These are phyloP conservation scores for Halcyon leucocephala DNA, from an alignment of 2,797 vertebrate species.

Conservation along the genomic window DNA sequence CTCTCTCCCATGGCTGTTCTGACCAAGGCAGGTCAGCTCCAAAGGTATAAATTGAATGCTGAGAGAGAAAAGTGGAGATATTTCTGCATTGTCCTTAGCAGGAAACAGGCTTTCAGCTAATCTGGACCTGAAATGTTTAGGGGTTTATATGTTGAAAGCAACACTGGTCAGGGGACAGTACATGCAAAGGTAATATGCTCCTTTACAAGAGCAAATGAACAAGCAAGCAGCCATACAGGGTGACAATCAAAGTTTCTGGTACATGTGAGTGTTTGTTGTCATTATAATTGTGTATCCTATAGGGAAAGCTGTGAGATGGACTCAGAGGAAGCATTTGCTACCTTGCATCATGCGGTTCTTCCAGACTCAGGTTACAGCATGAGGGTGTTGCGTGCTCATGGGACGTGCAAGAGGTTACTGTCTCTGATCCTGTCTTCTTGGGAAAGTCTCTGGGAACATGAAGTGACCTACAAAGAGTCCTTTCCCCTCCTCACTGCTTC, in stretches of 20 bases:
- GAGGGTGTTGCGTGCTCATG: rapidly evolving
- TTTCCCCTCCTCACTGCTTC: background rate
- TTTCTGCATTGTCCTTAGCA: background rate
- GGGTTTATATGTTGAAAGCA: background rate
- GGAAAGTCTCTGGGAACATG: background rate
- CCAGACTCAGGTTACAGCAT: background rate
- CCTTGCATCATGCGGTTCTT: background rate
- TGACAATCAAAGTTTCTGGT: background rate
- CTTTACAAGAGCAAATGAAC: background rate
- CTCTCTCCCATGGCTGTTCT: background rate
- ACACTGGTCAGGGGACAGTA: background rate
- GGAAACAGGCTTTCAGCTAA: background rate
- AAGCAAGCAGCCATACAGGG: background rate
- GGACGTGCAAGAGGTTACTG: background rate
- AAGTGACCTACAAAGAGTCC: background rate
- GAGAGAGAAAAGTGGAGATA: background rate
- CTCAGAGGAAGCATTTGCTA: background rate
- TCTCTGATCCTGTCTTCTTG: background rate
- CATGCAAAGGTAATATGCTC: background rate
- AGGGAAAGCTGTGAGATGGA: background rate
- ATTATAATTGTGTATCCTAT: background rate
- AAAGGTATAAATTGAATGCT: background rate
- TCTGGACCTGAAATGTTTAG: background rate
- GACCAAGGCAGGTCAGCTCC: background rate
- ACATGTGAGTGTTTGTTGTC: background rate